These are phyloP conservation scores for Upupa epops DNA, from an alignment of 2,113 vertebrate genomes.

Conservation along the genomic window DNA sequence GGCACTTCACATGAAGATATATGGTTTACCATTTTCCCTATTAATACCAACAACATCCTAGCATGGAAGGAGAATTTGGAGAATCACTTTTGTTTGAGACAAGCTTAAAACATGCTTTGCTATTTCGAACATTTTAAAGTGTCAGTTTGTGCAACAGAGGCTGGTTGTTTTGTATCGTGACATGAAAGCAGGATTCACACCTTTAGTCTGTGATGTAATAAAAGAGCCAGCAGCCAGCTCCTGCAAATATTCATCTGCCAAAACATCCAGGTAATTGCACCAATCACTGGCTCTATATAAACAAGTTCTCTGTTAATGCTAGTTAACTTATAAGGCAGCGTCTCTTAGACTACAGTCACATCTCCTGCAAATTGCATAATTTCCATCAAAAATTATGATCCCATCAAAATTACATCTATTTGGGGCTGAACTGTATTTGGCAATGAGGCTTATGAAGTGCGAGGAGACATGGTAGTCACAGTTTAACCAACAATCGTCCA, in stretches of 20 bases:
- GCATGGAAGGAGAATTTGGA: background rate
- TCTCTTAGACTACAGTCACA: background rate
- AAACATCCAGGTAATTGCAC: background rate
- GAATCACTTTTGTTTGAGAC: background rate
- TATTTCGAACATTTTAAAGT: background rate
- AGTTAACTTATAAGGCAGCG: background rate
- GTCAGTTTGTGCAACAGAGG: background rate
- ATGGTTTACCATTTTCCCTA: background rate
- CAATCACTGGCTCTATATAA: background rate
- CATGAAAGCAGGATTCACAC: background rate
- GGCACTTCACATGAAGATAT: rapidly evolving
- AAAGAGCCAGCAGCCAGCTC: background rate
- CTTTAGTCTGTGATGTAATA: background rate
- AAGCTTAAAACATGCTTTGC: background rate
- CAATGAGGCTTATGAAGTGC: background rate
- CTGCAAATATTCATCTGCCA: background rate
- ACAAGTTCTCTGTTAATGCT: background rate
- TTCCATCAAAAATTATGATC: background rate
- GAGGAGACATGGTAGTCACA: background rate
- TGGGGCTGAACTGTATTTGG: background rate
- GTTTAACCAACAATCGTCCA: background rate
- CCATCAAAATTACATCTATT: background rate
- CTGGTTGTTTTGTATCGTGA: background rate
- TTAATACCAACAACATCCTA: background rate
- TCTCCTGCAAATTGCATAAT: background rate